phyloP scores from a whole-genome alignment of 1,140 invertebrate species.

The Radopholus similis region DNA sequence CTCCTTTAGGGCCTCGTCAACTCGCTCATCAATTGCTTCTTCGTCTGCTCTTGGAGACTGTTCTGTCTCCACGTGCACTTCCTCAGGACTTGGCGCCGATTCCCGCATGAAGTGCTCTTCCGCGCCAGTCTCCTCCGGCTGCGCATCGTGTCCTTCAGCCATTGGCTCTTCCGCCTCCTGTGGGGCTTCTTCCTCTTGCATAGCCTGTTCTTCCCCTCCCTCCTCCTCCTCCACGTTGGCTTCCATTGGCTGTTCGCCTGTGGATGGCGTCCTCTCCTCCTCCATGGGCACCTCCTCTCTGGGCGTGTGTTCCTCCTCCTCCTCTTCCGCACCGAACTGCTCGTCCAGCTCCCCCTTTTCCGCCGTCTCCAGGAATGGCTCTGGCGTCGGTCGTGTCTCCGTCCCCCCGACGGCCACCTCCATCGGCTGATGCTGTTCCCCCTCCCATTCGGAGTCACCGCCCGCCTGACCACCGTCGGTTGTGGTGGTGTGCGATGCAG shows the following conservation, averaged over 20 bases:
- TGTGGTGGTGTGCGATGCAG: constrained; percentile 18
- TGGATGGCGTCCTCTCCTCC: not conserved
- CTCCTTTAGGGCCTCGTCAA: too few species aligned
- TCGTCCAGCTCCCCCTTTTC: not conserved
- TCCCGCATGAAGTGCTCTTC: not conserved
- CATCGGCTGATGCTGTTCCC: not conserved
- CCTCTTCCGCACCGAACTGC: not conserved
- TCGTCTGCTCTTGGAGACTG: not conserved
- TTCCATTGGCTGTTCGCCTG: not conserved
- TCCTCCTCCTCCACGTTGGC: not conserved
- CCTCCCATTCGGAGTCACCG: constrained; percentile 17
- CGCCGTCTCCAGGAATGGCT: not conserved
- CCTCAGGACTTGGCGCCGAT: not conserved
- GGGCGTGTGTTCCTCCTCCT: not conserved
- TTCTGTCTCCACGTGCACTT: not conserved
- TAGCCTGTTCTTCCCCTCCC: constrained; percentile 1
- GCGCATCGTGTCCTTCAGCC: not conserved
- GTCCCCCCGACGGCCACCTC: not conserved
- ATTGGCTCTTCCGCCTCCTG: not conserved
- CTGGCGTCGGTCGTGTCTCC: constrained; percentile 18
- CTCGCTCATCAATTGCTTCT: too few species aligned
- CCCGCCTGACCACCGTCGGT: constrained; percentile 9
- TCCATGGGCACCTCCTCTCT: not conserved
- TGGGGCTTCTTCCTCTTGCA: not conserved
- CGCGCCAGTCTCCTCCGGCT: too few species aligned